Base-by-base conservation (phyloP, 2,113 vertebrate genomes). In the Pelobates fuscus region DNA sequence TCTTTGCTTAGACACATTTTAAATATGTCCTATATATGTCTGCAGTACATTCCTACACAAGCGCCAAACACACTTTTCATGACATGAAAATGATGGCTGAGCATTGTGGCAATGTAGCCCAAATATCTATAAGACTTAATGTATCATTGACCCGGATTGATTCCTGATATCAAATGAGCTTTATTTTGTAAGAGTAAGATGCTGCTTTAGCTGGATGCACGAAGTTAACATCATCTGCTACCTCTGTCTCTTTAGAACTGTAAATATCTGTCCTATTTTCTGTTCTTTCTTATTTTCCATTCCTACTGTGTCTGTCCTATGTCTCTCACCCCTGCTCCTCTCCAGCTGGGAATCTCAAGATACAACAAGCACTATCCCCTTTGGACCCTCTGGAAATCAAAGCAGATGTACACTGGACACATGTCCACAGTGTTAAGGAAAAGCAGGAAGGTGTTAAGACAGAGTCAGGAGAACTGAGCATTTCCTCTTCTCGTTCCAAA, bases 351-450 rank as follows among this genome's bases (percentile, higher is more conserved):
- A 96, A 91, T 80, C 89, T 92, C 70, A 90, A 86, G 55, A 89
- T 96, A 67, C 94, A 93, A 80, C 95, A 95, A 86, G 74, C 88
- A 79, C 77, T 94, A 83, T 88, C 88, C 75, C 90, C 90, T 0
- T 82, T 92, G 24, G 94, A 97, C 84, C 96, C 95, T 58, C 80
- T 92, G 83, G 88, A 89, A 77, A 88, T 94, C 81, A 91, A 90
- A 85, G 91, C 87, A 78, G 87, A 94, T 80, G 89, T 87, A 77
- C 90, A 92, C 86, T 90, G 91, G 91, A 91, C 90, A 46, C 91
- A 92, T 83, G 83, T 92, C 61, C 88, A 79, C 72, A 91, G 92
- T 71, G 92, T 87, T 85, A 88, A 89, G 83, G 88, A 90, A 82
- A 57, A 79, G 80, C 92, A 92, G 78, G 92, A 89, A 83, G 89